Evolutionary conservation across 2,113 vertebrate species (phyloP), one percentile per base, ranked within the genome.

Genomic region (Gadus chalcogrammus): DNA sequence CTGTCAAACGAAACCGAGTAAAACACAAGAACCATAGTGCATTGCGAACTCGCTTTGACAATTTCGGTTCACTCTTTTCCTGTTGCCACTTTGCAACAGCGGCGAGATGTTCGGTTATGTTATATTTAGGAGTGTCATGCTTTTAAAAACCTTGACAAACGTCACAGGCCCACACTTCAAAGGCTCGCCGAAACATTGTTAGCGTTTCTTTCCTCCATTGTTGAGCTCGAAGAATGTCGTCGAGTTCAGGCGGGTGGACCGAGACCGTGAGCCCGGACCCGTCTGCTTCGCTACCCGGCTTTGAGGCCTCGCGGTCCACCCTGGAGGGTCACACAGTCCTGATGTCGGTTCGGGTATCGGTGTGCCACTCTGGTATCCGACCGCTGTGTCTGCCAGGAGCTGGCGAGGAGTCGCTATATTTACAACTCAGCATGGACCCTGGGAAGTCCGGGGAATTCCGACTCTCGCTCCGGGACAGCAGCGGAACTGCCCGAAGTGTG

Each of bases 341-440:
- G 65, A 91, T 93, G 91, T 92, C 93, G 66, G 93, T 92, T 15
- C 90, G 89, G 68, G 93, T 92, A 69, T 91, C 92, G 58, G 83
- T 80, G 24, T 86, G 77, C 55, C 88, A 88, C 72, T 92, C 81
- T 0, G 89, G 86, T 66, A 92, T 92, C 74, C 88, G 91, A 63
- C 93, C 93, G n/a, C 91, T 92, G 52, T 92, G 93, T 70, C 87
- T 92, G 35, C 91, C 93, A 4, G 91, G 88, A 4, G 82, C 89
- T 15, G 88, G 88, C 15, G 83, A 89, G 0, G 91, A 92, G 67
- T 86, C 90, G 38, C 90, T 93, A 60, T 92, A 90, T 59, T 92
- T 97, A 68, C 94, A 95, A 82, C 92, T 96, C 64, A 92, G 93
- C 69, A 92, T 93, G 88, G 90, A 93, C 82, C 85, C 90, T 64